These are phyloP conservation scores for Neoniphon sammara DNA, from an alignment of 2,797 vertebrate genomes.

Conservation along the genomic window DNA sequence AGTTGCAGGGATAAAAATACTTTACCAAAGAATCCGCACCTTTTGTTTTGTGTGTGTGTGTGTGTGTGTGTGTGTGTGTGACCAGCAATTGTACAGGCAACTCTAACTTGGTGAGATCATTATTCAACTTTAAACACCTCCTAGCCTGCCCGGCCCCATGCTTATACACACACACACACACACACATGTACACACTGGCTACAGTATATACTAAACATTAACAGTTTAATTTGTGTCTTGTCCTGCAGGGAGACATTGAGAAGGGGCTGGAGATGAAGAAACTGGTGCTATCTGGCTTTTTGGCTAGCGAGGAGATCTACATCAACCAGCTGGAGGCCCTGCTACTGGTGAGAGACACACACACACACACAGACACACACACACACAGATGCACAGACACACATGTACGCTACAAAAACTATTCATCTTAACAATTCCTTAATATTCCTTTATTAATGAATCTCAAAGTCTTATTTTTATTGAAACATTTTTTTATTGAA, in stretches of 20 bases:
- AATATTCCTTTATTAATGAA: no score
- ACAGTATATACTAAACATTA: background rate
- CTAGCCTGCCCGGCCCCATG: background rate
- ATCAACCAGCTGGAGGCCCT: conserved; percentile 98
- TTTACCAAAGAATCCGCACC: background rate
- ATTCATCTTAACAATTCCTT: no score
- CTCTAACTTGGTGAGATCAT: no score
- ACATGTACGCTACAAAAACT: no score
- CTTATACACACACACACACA: background rate
- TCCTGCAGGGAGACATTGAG: conserved; percentile 88
- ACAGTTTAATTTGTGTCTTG: conserved; percentile 19
- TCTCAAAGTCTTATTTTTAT: no score
- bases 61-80: no score
- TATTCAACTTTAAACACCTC: no score
- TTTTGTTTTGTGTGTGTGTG: no score
- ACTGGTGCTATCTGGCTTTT: conserved; percentile 94
- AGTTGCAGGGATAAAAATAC: background rate
- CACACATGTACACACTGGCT: background rate
- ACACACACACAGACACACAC: background rate
- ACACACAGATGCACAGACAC: conserved; percentile 6
- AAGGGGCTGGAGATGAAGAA: conserved; percentile 98
- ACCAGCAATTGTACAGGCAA: no score
- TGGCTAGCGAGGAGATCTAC: conserved; percentile 98
- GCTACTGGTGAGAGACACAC: conserved; percentile 86
- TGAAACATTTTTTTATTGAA: no score